phyloP scores from a whole-genome alignment of 2,797 vertebrate genomes.

The Octomys mimax region DNA sequence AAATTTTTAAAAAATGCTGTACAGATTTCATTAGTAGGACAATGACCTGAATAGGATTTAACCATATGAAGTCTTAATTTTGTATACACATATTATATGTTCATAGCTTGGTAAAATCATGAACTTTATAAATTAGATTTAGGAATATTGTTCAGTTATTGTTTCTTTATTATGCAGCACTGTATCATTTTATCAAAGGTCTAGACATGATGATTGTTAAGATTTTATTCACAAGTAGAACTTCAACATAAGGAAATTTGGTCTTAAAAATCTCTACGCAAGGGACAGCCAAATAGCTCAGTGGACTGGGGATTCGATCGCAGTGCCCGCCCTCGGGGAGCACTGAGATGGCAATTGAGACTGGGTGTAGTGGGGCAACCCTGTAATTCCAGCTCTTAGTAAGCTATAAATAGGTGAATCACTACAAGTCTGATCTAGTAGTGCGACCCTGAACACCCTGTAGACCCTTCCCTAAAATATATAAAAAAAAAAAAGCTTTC shows the following conservation, averaged over 20 bases:
- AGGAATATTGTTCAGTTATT: slow-evolving; percentile 68
- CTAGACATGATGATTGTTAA: slow-evolving; percentile 48
- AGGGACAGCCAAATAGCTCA: too few relatives aligned
- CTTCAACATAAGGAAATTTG: slow-evolving; percentile 45
- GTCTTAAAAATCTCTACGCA: not conserved
- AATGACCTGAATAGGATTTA: slow-evolving; percentile 65
- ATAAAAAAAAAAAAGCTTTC: slow-evolving; percentile 45
- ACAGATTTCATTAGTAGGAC: slow-evolving; percentile 50
- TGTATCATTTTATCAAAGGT: slow-evolving; percentile 73
- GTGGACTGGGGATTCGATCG: too few relatives aligned
- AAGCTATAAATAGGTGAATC: too few relatives aligned
- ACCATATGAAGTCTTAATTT: slow-evolving; percentile 75
- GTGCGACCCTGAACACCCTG: too few relatives aligned
- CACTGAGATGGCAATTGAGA: too few relatives aligned
- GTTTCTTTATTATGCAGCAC: slow-evolving; percentile 68
- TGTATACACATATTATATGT: slow-evolving; percentile 57
- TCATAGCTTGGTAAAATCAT: slow-evolving; percentile 55
- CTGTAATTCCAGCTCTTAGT: too few relatives aligned
- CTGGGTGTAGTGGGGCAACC: too few relatives aligned
- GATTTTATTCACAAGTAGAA: slow-evolving; percentile 37
- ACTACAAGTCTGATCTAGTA: too few relatives aligned
- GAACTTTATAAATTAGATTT: slow-evolving; percentile 76
- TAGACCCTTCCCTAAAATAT: too few relatives aligned
- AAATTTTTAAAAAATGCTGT: slow-evolving; percentile 43
- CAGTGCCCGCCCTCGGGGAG: too few relatives aligned